phyloP scores from a whole-genome alignment of 2,888 invertebrate species.

The Sabellastarte sp. region DNA sequence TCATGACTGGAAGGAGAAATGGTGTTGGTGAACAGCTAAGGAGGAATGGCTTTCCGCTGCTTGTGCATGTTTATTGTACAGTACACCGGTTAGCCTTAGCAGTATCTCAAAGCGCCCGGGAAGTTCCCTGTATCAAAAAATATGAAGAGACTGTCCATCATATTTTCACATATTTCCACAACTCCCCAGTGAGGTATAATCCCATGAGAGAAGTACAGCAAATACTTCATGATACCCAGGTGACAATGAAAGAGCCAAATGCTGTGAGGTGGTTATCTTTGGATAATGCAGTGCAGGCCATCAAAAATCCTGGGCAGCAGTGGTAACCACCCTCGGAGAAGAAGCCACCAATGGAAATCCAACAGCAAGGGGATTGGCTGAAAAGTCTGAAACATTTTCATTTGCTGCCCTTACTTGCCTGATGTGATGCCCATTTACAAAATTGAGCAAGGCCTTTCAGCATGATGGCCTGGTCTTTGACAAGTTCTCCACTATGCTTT shows the following conservation, averaged over 20 bases:
- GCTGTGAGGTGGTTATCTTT: background rate
- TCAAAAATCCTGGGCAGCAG: background rate
- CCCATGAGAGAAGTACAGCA: background rate
- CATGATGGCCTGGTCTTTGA: background rate
- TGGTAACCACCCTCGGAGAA: background rate
- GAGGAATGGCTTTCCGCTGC: background rate
- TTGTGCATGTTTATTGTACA: background rate
- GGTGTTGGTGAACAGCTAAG: constrained; percentile 3
- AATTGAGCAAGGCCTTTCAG: background rate
- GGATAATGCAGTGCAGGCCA: background rate
- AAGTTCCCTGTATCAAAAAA: background rate
- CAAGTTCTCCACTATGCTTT: constrained; percentile 1
- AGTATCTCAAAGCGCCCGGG: background rate
- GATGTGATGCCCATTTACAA: background rate
- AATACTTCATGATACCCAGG: background rate
- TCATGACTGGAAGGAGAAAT: background rate
- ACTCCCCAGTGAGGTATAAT: background rate
- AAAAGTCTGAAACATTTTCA: background rate
- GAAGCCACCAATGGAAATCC: background rate
- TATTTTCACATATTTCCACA: background rate
- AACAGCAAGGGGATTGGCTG: background rate
- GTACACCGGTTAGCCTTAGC: background rate
- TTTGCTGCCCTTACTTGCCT: constrained; percentile 2
- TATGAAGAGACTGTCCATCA: background rate
- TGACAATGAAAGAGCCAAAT: background rate